A percentile compares a stretch with the other conserved stretches of the same genome.
Conservation (phyloP, 2,888 invertebrate species). For the Toxonevra muliebris region DNA sequence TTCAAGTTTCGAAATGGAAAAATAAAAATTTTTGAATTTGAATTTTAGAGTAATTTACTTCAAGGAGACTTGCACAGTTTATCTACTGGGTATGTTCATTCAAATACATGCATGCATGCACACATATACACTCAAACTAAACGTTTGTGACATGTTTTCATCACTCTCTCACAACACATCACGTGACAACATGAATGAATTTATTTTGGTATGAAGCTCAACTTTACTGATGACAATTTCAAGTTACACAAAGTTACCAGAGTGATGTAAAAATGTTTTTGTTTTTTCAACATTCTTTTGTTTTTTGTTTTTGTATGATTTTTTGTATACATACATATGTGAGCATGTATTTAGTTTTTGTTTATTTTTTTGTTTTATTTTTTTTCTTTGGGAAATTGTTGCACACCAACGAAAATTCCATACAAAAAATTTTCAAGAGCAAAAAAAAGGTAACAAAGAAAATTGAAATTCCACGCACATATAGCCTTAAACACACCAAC, state of each 20-base stretch:
- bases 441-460: not conserved
- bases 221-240: not conserved
- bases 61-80: not conserved
- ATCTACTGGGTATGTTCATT: not conserved
- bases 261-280: no score
- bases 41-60: no score
- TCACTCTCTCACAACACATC: not conserved
- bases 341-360: no score
- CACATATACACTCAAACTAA: not conserved
- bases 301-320: not conserved
- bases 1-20: no score
- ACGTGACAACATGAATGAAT: not conserved
- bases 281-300: not conserved
- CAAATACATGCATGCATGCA: not conserved
- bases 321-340: no score
- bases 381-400: not conserved
- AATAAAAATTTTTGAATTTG: no score
- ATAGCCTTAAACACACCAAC: not conserved
- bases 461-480: slow-evolving; percentile 3
- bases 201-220: not conserved
- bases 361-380: not conserved
- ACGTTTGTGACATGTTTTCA: not conserved
- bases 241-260: not conserved
- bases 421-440: not conserved
- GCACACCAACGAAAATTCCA: slow-evolving; percentile 12